Percentiles rank a stretch among this genome's conserved stretches.
Evolutionary conservation across 2,888 invertebrate genomes (phyloP).

Genomic region (Acleris emargana): DNA sequence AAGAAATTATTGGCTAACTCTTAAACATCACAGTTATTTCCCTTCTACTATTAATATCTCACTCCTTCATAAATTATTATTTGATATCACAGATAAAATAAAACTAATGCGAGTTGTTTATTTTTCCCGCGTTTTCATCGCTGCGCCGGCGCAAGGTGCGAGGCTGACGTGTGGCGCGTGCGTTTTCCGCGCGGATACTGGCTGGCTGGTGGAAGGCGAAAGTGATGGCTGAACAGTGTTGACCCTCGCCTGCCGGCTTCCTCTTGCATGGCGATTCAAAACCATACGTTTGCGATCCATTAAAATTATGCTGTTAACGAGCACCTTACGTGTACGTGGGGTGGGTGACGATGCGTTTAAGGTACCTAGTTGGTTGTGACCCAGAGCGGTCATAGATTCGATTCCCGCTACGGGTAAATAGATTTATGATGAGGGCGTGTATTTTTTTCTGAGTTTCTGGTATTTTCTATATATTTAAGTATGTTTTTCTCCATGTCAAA

Average conservation of each 20-base stretch:
- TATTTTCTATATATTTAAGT: no score
- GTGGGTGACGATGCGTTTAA: no score
- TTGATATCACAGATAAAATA: constrained; percentile 35
- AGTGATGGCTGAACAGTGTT: constrained; percentile 57
- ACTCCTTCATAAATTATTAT: constrained; percentile 7
- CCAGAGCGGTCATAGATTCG: no score
- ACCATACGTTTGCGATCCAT: not conserved
- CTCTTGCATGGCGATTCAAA: constrained; percentile 19
- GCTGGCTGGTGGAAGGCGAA: constrained; percentile 68
- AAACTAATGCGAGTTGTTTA: constrained; percentile 17
- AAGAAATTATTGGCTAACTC: not conserved
- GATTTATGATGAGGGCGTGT: no score
- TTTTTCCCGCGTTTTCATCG: constrained; percentile 32
- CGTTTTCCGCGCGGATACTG: constrained; percentile 61
- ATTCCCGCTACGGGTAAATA: no score
- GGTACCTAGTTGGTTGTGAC: no score
- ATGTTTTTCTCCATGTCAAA: no score
- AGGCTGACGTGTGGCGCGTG: constrained; percentile 55
- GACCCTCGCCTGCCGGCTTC: constrained; percentile 43
- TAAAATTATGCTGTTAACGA: no score
- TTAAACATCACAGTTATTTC: constrained; percentile 20
- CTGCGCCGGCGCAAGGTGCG: constrained; percentile 32
- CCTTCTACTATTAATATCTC: constrained; percentile 4
- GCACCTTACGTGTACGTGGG: no score
- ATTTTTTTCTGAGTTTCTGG: no score